Evolutionary conservation across 2,113 vertebrate genomes (phyloP).

Genomic region (Vombatus ursinus): DNA sequence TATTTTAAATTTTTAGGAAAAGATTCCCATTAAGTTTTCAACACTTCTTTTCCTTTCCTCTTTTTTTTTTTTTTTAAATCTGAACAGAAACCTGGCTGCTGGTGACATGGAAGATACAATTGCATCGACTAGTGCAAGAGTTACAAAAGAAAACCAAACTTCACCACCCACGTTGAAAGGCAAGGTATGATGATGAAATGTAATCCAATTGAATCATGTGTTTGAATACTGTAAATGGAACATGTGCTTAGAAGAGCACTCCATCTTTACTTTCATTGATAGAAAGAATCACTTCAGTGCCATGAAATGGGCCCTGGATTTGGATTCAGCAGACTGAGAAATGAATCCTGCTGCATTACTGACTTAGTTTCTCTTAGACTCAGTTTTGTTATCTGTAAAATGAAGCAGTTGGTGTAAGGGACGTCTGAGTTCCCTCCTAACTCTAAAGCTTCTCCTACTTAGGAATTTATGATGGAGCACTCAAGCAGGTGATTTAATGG

Average conservation of each 20-base stretch:
- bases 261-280: neutral
- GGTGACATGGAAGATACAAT: neutral
- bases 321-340: neutral
- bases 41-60: neutral
- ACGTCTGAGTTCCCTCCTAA: neutral
- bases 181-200: neutral
- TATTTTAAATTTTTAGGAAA: neutral
- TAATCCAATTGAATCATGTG: neutral
- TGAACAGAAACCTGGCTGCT: neutral
- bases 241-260: neutral
- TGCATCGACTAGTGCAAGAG: neutral
- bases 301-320: neutral
- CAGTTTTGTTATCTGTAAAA: neutral
- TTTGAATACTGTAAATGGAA: neutral
- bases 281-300: neutral
- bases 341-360: neutral
- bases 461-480: neutral
- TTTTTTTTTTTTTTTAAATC: neutral
- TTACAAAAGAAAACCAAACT: neutral
- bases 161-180: neutral
- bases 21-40: neutral
- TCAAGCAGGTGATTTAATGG: neutral
- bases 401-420: neutral
- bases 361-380: neutral
- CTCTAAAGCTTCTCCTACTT: neutral